Base-by-base conservation (phyloP, 2,888 invertebrate genomes). In the Bugulina stolonifera region DNA sequence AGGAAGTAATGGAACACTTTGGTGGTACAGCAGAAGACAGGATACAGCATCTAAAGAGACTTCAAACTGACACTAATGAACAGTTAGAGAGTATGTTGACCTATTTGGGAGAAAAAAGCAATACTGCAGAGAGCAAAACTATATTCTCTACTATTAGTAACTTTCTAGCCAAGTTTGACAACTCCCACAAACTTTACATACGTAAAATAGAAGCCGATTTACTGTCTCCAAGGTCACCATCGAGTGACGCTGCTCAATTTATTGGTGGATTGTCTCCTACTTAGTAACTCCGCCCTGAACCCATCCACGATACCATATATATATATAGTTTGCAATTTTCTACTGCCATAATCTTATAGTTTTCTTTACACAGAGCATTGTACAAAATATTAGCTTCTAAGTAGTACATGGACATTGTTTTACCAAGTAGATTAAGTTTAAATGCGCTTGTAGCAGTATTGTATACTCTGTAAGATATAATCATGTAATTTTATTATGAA, bases 31-130 rank as follows among this genome's bases (percentile, higher is more conserved):
- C 70, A 10, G 54, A 43, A 54, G 79, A 79, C 71, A 80, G 81
- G 71, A 77, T 82, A 1, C 79, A 81, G 72, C 74, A 75, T 22
- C 70, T 83, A 69, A 77, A 78, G 69, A 75, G 78, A 23, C 77
- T 80, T 2, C 80, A 81, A 71, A 76, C 77, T 2, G 75, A 74
- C 52, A 78, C 81, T 1, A 77, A 77, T 76, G 77, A 79, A 43
- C 80, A 81, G 58, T 80, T 82, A 64, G 76, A 77, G 1, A 73
- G 72, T 22, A 78, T 81, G 71, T 78, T 81, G 0, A 74, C 77
- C n/a, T 83, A 79, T 73, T 83, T 83, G 73, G 83, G 83, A 10
- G 83, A 83, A 74, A 80, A 82, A 74, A 77, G 80, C 0, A 79
- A 78, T 69, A 78, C 75, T 69, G 76, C 78, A 29, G 78, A 76